These are phyloP conservation scores for Monochamus saltuarius DNA, from an alignment of 1,140 invertebrate species.

Conservation along the genomic window DNA sequence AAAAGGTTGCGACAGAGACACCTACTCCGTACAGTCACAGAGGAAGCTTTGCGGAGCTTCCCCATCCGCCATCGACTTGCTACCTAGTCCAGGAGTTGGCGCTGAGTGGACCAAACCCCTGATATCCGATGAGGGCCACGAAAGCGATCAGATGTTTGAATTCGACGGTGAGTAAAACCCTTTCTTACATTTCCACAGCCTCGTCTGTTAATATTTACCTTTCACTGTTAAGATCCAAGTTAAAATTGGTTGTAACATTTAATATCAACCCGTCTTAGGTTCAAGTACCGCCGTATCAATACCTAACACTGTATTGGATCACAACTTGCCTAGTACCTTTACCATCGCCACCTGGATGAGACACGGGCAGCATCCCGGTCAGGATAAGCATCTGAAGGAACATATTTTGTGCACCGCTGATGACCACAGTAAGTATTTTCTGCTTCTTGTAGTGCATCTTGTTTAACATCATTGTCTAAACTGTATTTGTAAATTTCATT, in stretches of 20 bases:
- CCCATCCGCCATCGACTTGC: conserved; percentile 70
- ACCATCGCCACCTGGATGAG: conserved; percentile 92
- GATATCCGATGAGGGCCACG: conserved; percentile 83
- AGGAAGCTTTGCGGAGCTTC: conserved; percentile 82
- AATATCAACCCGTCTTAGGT: neutral
- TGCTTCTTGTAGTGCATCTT: neutral
- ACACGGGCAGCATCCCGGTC: conserved; percentile 67
- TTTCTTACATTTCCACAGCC: too few relatives aligned
- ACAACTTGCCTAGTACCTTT: conserved; percentile 77
- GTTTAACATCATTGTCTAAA: too few relatives aligned
- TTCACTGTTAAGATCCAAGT: too few relatives aligned
- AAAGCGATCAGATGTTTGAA: conserved; percentile 90
- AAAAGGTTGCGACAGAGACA: conserved; percentile 89
- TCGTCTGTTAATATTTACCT: too few relatives aligned
- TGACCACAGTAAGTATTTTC: conserved; percentile 90
- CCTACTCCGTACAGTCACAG: conserved; percentile 85
- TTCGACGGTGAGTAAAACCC: conserved; percentile 71
- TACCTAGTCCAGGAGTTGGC: conserved; percentile 79
- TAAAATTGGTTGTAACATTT: neutral
- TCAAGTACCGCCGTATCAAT: conserved; percentile 79
- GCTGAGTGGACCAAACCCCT: conserved; percentile 85
- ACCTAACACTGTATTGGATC: conserved; percentile 71
- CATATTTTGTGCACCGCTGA: conserved; percentile 95
- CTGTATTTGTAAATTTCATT: too few relatives aligned
- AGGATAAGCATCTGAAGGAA: conserved; percentile 89